phyloP scores from a whole-genome alignment of 2,113 vertebrate genomes.

The mouse (Mus musculus) region GRCm39 chr4:75892501-75893000 shows the following conservation, averaged over 20 bases:
- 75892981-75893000: background rate
- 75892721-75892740: background rate
- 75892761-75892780: too few relatives aligned
- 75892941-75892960: background rate
- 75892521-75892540: background rate
- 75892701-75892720: background rate
- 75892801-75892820: background rate
- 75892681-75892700: slow-evolving; percentile 9
- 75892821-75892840: background rate
- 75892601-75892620: background rate
- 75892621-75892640: background rate
- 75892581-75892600: slow-evolving; percentile 21
- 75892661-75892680: background rate
- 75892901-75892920: background rate
- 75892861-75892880: too few relatives aligned
- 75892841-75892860: background rate
- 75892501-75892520: background rate
- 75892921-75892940: background rate
- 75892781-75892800: background rate
- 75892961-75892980: background rate
- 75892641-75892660: background rate
- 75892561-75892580: slow-evolving; percentile 30
- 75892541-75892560: background rate
- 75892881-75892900: background rate
- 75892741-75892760: background rate